phyloP scores from a whole-genome alignment of 2,113 vertebrate genomes.

The Labrus mixtus region DNA sequence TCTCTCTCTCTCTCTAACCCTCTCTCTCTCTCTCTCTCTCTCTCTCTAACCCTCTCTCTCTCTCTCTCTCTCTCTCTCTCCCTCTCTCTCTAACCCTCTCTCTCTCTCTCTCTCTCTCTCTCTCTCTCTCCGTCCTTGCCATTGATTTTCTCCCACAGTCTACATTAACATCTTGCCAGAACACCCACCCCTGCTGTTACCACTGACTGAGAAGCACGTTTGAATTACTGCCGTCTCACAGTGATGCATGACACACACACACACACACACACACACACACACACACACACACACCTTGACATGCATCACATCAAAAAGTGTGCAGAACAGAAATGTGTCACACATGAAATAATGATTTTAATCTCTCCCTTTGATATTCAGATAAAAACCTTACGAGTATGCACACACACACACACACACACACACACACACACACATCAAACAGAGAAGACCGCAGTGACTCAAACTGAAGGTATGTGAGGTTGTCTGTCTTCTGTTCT shows the following conservation, averaged over 20 bases:
- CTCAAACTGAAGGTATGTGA: background rate
- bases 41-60: no score
- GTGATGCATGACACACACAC: background rate
- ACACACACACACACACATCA: background rate
- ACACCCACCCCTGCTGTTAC: conserved; percentile 47
- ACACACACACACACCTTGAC: background rate
- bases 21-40: conserved; percentile 4
- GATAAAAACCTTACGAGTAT: background rate
- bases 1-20: conserved; percentile 3
- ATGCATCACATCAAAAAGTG: conserved; percentile 5
- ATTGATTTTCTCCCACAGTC: conserved; percentile 43
- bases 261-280: no score
- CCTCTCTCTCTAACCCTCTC: no score
- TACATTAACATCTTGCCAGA: conserved; percentile 46
- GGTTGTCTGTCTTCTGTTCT: background rate
- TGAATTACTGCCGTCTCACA: conserved; percentile 13
- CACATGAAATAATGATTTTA: background rate
- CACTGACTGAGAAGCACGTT: conserved; percentile 30
- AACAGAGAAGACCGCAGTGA: background rate
- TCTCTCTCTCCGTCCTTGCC: background rate
- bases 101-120: background rate
- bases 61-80: background rate
- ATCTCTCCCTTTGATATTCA: background rate
- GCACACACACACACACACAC: no score
- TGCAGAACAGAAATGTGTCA: background rate